Evolutionary conservation across 2,888 invertebrate genomes (phyloP).

Genomic region (Phyllotreta cruciferae): DNA sequence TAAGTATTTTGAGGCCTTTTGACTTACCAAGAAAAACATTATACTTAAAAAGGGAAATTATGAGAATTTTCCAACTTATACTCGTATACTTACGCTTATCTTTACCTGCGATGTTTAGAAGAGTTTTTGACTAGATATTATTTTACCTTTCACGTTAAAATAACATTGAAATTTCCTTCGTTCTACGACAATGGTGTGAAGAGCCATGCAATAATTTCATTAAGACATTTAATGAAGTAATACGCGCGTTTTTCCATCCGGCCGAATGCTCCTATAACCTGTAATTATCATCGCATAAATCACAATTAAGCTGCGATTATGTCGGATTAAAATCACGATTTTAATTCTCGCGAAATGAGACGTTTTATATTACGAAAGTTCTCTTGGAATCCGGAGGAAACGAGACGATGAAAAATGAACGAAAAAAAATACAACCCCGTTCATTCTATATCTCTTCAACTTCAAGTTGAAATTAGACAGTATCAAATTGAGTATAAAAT

Average conservation of each 20-base stretch:
- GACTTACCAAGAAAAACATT: too few species aligned
- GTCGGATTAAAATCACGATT: slow-evolving; percentile 32
- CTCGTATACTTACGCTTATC: too few species aligned
- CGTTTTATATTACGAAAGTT: slow-evolving; percentile 11
- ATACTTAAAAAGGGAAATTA: too few species aligned
- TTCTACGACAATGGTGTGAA: background rate
- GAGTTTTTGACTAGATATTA: too few species aligned
- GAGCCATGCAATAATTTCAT: slow-evolving; percentile 36
- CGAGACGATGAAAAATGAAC: too few species aligned
- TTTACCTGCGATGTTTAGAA: too few species aligned
- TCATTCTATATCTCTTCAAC: background rate
- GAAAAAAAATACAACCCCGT: background rate
- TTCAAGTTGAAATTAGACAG: too few species aligned
- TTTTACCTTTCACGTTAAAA: too few species aligned
- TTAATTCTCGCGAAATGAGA: slow-evolving; percentile 23
- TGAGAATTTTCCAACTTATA: too few species aligned
- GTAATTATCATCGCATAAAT: slow-evolving; percentile 37
- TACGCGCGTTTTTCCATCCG: slow-evolving; percentile 31
- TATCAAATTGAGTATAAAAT: too few species aligned
- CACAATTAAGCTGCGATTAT: slow-evolving; percentile 36
- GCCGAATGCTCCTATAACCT: slow-evolving; percentile 28
- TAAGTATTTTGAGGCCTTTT: too few species aligned
- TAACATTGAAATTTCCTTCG: too few species aligned
- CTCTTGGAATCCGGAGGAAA: background rate
- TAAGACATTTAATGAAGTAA: slow-evolving; percentile 35